Evolutionary conservation across 2,113 vertebrate genomes (phyloP), one percentile per base, ranked within the genome.

Genomic region (Theristicus caerulescens): DNA sequence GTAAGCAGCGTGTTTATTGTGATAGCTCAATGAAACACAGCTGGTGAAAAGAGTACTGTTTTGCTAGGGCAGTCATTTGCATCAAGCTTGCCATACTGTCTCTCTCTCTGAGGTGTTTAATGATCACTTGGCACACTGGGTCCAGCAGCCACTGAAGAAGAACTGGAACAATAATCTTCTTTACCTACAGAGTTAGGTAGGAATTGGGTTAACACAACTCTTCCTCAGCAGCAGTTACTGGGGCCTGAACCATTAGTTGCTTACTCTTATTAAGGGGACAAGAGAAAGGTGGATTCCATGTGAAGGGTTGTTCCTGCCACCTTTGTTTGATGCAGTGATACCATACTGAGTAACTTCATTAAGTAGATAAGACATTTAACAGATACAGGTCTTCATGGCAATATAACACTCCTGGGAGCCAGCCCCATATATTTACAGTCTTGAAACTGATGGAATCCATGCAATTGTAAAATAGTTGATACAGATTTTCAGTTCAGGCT

Each of bases 161-260:
- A 87, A 61, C 36, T 61, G 66, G 86, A 74, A 55, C 44, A 90
- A 73, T 70, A 29, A 76, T 73, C 93, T 76, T 55, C 95, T 74
- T 88, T 89, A 55, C 90, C 87, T 90, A 57, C 59, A 77, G 73
- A 91, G 86, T 65, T 71, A 90, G 67, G 96, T 94, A 38, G 61
- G 65, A 86, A 69, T 21, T 61, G 61, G 26, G 79, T 72, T 87
- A 89, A 79, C 65, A 46, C 59, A 87, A 13, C 13, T 82, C 34
- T 71, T 89, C 55, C 26, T 84, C 65, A 89, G 80, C 59, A 88
- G 42, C 52, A 71, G 44, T 90, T 86, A 79, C 52, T 74, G 59
- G 15, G 34, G 17, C 46, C 59, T 62, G 26, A 81, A 52, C 32
- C 79, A 26, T 79, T 69, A 27, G n/a, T 90, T 80, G 51, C 66